phyloP scores from a whole-genome alignment of 1,140 invertebrate genomes.

The Zophobas morio region DNA sequence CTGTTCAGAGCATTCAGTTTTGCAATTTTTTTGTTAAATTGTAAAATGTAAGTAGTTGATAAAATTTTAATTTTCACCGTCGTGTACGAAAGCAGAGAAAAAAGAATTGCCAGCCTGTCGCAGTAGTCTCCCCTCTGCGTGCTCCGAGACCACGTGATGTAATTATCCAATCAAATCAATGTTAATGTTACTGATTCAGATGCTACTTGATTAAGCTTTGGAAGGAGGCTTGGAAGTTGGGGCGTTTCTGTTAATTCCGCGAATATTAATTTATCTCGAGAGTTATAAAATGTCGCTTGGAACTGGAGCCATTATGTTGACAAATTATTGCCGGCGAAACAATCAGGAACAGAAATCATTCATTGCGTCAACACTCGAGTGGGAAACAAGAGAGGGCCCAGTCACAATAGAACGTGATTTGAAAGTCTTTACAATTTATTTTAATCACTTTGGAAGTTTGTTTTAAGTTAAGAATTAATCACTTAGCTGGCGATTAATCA shows the following conservation, averaged over 20 bases:
- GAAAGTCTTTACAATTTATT: slow-evolving; percentile 45
- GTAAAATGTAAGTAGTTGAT: too few species aligned
- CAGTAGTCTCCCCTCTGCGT: not conserved
- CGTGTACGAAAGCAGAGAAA: too few species aligned
- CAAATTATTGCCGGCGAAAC: slow-evolving; percentile 45
- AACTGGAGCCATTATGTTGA: slow-evolving; percentile 44
- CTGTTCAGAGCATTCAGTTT: too few species aligned
- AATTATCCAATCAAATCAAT: not conserved
- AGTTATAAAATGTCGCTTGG: slow-evolving; percentile 39
- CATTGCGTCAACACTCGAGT: slow-evolving; percentile 43
- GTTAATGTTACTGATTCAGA: too few species aligned
- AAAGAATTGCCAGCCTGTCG: too few species aligned
- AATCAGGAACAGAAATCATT: slow-evolving; percentile 49
- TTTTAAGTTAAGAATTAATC: slow-evolving; percentile 44
- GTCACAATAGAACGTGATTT: slow-evolving; percentile 36
- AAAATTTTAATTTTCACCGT: too few species aligned
- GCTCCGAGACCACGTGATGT: not conserved
- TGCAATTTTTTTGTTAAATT: too few species aligned
- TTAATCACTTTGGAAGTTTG: slow-evolving; percentile 36
- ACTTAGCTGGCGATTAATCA: slow-evolving; percentile 23
- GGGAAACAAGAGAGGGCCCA: slow-evolving; percentile 36
- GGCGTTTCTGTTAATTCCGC: slow-evolving; percentile 21
- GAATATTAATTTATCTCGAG: slow-evolving; percentile 43
- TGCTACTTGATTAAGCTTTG: too few species aligned
- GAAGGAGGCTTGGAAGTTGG: not conserved